Conservation (phyloP, 1,140 invertebrate genomes). For the Macrosteles quadrilineatus region DNA sequence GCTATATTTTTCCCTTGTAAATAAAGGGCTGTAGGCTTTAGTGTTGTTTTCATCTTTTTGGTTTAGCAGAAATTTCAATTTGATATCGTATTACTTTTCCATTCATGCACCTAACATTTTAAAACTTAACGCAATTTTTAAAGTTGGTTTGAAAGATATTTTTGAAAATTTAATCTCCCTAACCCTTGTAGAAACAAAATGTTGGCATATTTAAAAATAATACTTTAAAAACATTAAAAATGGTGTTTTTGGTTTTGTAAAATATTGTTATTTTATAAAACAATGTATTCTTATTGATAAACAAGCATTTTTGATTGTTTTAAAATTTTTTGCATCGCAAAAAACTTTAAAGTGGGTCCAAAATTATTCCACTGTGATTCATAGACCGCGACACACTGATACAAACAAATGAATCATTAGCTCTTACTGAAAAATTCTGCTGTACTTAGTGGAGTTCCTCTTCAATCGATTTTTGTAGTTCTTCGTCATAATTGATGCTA, state of each 20-base stretch:
- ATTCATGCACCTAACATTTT: no score
- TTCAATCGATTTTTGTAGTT: conserved; percentile 18
- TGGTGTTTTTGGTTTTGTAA: conserved; percentile 11
- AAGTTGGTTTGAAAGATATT: background rate
- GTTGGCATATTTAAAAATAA: conserved; percentile 3
- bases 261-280: background rate
- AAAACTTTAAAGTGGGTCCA: conserved; percentile 2
- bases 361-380: conserved; percentile 21
- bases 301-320: no score
- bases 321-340: background rate
- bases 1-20: no score
- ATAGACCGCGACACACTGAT: no score
- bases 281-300: background rate
- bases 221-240: conserved; percentile 5
- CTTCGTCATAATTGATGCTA: conserved; percentile 20
- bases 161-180: background rate
- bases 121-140: background rate
- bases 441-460: conserved; percentile 16
- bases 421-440: conserved; percentile 18
- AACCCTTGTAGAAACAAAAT: conserved; percentile 23
- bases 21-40: no score
- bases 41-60: no score
- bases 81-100: no score
- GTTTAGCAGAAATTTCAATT: no score
- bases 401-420: conserved; percentile 3